Conservation (phyloP, 2,888 invertebrate genomes). For the Caenorhabditis sp. region DNA sequence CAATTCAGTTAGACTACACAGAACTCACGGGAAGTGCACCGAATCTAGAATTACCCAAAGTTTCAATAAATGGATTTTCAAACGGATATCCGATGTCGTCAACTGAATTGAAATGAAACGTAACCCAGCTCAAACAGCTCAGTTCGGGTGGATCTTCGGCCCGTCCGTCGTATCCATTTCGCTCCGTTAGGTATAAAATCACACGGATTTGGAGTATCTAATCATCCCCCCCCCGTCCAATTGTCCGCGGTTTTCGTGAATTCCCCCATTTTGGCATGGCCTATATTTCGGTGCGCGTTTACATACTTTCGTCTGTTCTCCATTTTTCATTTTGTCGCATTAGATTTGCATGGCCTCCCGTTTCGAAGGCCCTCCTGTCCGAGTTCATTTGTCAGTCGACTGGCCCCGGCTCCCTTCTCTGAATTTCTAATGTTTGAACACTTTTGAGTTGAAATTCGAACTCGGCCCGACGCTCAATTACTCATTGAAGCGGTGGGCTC, state of each 20-base stretch:
- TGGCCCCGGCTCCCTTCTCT: background rate
- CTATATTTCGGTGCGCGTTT: no score
- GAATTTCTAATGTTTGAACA: conserved; percentile 47
- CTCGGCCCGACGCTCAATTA: conserved; percentile 53
- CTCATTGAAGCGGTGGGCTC: conserved; percentile 40
- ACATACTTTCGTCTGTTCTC: background rate
- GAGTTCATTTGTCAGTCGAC: conserved; percentile 35
- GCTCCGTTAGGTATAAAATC: conserved; percentile 14
- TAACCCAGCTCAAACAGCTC: conserved; percentile 20
- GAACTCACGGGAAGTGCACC: no score
- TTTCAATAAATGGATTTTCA: background rate
- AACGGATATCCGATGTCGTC: conserved; percentile 1
- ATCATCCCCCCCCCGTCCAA: background rate
- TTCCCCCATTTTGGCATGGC: no score
- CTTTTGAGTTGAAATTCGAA: conserved; percentile 52
- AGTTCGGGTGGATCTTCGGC: background rate
- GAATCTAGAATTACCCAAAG: background rate
- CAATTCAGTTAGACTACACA: no score
- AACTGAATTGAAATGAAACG: no score
- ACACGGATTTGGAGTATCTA: conserved; percentile 23
- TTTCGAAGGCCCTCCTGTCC: conserved; percentile 14
- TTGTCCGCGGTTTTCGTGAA: no score
- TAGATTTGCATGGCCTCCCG: conserved; percentile 39
- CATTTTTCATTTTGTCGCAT: conserved; percentile 47
- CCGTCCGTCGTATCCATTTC: background rate